These are phyloP conservation scores for Oreocharis arfaki DNA, from an alignment of 2,113 vertebrate genomes.

Conservation along the genomic window DNA sequence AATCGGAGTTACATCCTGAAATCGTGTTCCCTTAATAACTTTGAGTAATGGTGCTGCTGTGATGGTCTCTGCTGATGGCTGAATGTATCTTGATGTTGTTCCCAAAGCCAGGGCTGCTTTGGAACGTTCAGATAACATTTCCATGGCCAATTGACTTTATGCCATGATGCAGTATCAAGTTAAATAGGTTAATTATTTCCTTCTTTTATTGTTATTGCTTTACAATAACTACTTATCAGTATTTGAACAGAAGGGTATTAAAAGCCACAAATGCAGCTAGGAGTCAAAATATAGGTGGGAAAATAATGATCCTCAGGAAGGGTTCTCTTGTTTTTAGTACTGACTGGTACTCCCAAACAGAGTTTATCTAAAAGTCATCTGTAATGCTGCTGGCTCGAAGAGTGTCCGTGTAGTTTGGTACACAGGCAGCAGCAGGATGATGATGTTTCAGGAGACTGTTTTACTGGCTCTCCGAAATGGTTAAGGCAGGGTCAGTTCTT, in stretches of 20 bases:
- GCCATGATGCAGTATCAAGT: background rate
- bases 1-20: background rate
- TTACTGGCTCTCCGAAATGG: background rate
- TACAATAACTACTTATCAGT: slow-evolving; percentile 4
- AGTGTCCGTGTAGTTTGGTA: background rate
- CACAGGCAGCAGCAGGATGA: background rate
- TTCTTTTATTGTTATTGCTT: slow-evolving; percentile 24
- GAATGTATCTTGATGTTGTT: background rate
- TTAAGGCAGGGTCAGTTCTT: background rate
- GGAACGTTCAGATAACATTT: background rate
- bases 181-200: slow-evolving; percentile 40
- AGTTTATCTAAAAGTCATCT: slow-evolving; percentile 5
- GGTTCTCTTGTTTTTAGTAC: background rate
- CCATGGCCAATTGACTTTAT: slow-evolving; percentile 18
- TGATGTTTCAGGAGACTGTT: background rate
- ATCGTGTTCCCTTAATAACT: background rate
- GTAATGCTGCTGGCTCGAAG: background rate
- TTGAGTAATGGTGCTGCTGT: background rate
- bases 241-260: slow-evolving; percentile 13
- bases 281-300: background rate
- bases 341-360: background rate
- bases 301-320: background rate
- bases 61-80: background rate
- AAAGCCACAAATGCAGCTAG: background rate
- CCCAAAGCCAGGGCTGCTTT: background rate